Evolutionary conservation across 2,113 vertebrate species (phyloP).

Genomic region (Rattus norvegicus): GRCr8 NC_086038.1:33733501-33734000

Average conservation of each 20-base stretch:
- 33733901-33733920: not conserved
- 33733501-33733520: not conserved
- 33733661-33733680: not conserved
- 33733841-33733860: not conserved
- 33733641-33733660: not conserved
- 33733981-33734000: not conserved
- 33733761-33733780: not conserved
- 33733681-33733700: not conserved
- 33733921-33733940: not conserved
- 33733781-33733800: not conserved
- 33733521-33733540: not conserved
- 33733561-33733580: not conserved
- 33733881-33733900: not conserved
- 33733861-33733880: no score
- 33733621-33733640: not conserved
- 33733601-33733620: no score
- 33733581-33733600: not conserved
- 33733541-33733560: no score
- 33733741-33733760: no score
- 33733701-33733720: not conserved
- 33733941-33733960: not conserved
- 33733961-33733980: not conserved
- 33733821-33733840: not conserved
- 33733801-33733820: not conserved
- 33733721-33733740: not conserved